phyloP scores from a whole-genome alignment of 2,888 invertebrate species.

The Cecidostiba fungosa region DNA sequence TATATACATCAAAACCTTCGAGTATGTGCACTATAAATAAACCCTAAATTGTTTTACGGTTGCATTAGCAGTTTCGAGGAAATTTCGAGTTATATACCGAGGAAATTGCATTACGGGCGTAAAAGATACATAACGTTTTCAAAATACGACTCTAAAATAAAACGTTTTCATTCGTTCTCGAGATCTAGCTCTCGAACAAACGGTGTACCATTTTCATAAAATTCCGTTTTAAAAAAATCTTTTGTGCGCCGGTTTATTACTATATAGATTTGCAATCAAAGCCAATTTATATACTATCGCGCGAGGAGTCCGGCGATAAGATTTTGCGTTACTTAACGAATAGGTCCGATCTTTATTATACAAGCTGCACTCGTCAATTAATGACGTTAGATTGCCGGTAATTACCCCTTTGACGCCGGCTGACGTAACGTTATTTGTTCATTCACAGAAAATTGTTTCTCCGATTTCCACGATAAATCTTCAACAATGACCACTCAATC shows the following conservation, averaged over 20 bases:
- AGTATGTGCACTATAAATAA: neutral
- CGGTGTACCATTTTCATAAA: neutral
- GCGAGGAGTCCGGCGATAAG: neutral
- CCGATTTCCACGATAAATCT: slow-evolving; percentile 40
- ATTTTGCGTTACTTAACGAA: slow-evolving; percentile 39
- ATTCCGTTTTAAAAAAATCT: neutral
- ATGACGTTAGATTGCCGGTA: slow-evolving; percentile 46
- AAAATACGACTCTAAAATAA: neutral
- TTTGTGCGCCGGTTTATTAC: neutral
- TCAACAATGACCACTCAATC: slow-evolving; percentile 19
- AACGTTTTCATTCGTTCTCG: too few species aligned
- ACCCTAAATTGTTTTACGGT: neutral
- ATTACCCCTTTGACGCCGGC: slow-evolving; percentile 44
- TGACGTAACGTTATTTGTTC: slow-evolving; percentile 53
- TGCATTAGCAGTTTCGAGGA: neutral
- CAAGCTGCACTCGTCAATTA: slow-evolving; percentile 31
- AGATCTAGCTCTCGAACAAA: too few species aligned
- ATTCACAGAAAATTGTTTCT: slow-evolving; percentile 43
- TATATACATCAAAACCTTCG: neutral
- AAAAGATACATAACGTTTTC: neutral
- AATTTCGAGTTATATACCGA: neutral
- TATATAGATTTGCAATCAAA: neutral
- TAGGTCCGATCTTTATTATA: slow-evolving; percentile 37
- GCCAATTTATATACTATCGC: neutral
- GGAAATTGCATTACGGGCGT: neutral